Evolutionary conservation across 2,888 invertebrate genomes (phyloP).

Genomic region (Cremastinae sp.): DNA sequence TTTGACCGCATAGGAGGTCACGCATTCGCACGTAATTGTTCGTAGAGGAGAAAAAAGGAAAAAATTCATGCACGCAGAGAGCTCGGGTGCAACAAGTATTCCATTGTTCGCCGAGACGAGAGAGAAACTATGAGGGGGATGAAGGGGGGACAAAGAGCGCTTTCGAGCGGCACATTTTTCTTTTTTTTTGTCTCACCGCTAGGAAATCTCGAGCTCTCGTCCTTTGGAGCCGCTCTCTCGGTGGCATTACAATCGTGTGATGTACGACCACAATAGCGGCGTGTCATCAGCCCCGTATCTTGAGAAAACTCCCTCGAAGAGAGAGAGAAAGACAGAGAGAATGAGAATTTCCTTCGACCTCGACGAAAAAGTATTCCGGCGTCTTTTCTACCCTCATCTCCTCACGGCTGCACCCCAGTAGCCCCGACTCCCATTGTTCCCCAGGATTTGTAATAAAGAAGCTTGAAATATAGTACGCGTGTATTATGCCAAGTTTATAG

Average conservation of each 20-base stretch:
- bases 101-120: constrained; percentile 68
- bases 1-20: background rate
- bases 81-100: constrained; percentile 73
- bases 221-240: constrained; percentile 16
- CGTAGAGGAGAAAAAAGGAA: constrained; percentile 27
- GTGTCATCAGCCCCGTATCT: constrained; percentile 23
- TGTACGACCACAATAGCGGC: constrained; percentile 23
- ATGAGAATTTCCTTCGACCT: constrained; percentile 9
- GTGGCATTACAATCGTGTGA: constrained; percentile 38
- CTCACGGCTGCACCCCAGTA: background rate
- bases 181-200: constrained; percentile 24
- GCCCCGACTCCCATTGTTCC: constrained; percentile 43
- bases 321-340: too few species aligned
- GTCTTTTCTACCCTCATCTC: constrained; percentile 9
- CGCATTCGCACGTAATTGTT: constrained; percentile 28
- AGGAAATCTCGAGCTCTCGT: constrained; percentile 15
- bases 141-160: constrained; percentile 59
- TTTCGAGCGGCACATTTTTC: constrained; percentile 48
- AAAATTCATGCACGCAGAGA: constrained; percentile 18
- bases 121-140: constrained; percentile 24
- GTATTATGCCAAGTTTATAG: constrained; percentile 5
- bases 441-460: constrained; percentile 52
- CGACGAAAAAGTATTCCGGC: constrained; percentile 14
- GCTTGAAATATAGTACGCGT: constrained; percentile 52
- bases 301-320: constrained; percentile 10